Percentiles rank a stretch among this genome's conserved stretches.
Evolutionary conservation across 2,888 invertebrate species (phyloP).

Genomic region (Dolichopus griseipennis): DNA sequence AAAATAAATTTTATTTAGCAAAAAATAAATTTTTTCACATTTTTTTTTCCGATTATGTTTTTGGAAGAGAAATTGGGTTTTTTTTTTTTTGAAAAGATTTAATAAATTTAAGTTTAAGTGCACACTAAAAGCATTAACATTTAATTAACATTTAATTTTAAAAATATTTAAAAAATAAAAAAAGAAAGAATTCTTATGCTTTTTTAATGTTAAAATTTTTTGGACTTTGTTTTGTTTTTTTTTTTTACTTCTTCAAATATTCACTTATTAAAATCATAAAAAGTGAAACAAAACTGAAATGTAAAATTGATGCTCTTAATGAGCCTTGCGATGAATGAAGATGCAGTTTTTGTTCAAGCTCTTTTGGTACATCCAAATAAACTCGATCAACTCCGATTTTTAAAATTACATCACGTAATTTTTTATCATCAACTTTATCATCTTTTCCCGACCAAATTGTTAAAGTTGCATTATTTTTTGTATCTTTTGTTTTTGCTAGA

Average conservation of each 20-base stretch:
- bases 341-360: constrained; percentile 47
- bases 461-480: constrained; percentile 48
- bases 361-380: constrained; percentile 69
- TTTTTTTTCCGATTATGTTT: too few relatives aligned
- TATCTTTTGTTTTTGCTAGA: constrained; percentile 46
- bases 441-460: constrained; percentile 69
- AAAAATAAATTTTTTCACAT: too few relatives aligned
- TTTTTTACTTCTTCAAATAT: constrained; percentile 18
- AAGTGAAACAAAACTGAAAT: background rate
- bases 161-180: background rate
- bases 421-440: constrained; percentile 58
- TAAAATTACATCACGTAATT: constrained; percentile 57
- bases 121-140: background rate
- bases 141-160: background rate
- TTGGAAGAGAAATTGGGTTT: too few relatives aligned
- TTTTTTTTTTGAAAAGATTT: background rate
- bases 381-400: constrained; percentile 58
- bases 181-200: too few relatives aligned
- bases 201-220: constrained; percentile 8
- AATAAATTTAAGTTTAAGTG: background rate
- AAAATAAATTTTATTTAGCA: too few relatives aligned
- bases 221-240: constrained; percentile 13
- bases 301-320: background rate
- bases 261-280: background rate
- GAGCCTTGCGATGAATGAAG: background rate